Evolutionary conservation across 2,113 vertebrate genomes (phyloP), one percentile per base, ranked within the genome.

Genomic region (Microcebus griseorufus): DNA sequence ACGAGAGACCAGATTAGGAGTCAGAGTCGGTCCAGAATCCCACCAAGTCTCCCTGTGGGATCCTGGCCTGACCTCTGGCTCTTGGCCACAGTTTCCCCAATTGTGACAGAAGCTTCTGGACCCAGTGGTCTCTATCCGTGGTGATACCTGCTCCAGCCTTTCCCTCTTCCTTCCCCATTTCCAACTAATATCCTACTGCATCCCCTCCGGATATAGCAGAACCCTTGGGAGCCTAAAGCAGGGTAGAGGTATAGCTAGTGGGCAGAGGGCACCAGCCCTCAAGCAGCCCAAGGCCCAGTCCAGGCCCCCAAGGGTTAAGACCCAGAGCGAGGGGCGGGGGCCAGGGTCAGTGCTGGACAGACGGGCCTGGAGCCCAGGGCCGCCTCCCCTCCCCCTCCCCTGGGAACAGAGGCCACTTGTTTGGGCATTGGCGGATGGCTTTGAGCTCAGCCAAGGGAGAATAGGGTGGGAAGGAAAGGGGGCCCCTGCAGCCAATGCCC

Each of bases 391-490:
- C 95, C 98, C 97, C 98, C 98, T 53, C 20, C 62, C 75, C 87
- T 75, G 95, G 95, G 94, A 98, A 98, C 98, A 98, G 97, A 98
- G 84, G 97, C 96, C 96, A 94, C 95, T 98, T 98, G 98, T 98
- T 97, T 97, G 96, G 95, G 97, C 94, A 96, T 45, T 96, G 97
- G 94, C 76, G 96, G 94, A 87, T 96, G 94, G 96, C 96, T 98
- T 96, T 97, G 97, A 98, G 98, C 95, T 97, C 83, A 80, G 95
- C 96, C 96, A 98, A 97, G 95, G 45, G 85, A 97, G 85, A 96
- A 79, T 65, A 55, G 78, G 65, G 72, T 98, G 99, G 72, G 99
- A 98, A 42, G 97, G 94, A 0, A 96, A 98, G 23, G 99, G 87
- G 82, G 98, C 99, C 99, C 98, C 12, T 98, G 95, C 84, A 98